Evolutionary conservation across 37 sponge, comb jelly and placozoan species (phyloP).

Genomic region (Petrosia ficiformis): DNA sequence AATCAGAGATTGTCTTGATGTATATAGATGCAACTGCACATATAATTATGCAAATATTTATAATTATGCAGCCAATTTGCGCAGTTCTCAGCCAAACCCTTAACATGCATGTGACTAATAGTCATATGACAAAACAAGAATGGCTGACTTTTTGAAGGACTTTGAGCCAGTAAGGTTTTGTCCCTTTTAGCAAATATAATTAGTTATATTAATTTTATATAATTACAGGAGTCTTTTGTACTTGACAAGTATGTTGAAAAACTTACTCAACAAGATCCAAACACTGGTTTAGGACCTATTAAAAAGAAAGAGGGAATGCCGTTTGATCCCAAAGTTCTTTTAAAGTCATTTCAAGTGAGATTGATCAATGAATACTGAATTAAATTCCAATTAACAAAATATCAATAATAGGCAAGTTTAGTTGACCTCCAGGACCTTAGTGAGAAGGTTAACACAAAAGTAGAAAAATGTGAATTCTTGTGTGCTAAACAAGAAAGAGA

Average conservation of each 20-base stretch:
- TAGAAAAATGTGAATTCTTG: slow-evolving; percentile 74
- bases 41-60: no score
- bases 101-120: no score
- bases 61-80: no score
- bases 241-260: slow-evolving; percentile 71
- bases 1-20: no score
- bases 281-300: slow-evolving; percentile 60
- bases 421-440: slow-evolving; percentile 43
- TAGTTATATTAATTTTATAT: not conserved
- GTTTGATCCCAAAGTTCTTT: slow-evolving; percentile 47
- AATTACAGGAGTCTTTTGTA: slow-evolving; percentile 50
- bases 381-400: no score
- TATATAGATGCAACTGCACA: no score
- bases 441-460: slow-evolving; percentile 59
- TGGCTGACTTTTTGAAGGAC: slow-evolving; percentile 51
- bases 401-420: slow-evolving; percentile 48
- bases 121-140: no score
- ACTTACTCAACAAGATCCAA: slow-evolving; percentile 45
- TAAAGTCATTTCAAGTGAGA: slow-evolving; percentile 35
- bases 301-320: slow-evolving; percentile 43
- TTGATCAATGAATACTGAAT: no score
- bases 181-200: not conserved
- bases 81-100: no score
- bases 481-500: slow-evolving; percentile 73
- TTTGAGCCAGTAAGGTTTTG: slow-evolving; percentile 62